Evolutionary conservation across 2,113 vertebrate species (phyloP).

Genomic region (Hemichromis elongatus): DNA sequence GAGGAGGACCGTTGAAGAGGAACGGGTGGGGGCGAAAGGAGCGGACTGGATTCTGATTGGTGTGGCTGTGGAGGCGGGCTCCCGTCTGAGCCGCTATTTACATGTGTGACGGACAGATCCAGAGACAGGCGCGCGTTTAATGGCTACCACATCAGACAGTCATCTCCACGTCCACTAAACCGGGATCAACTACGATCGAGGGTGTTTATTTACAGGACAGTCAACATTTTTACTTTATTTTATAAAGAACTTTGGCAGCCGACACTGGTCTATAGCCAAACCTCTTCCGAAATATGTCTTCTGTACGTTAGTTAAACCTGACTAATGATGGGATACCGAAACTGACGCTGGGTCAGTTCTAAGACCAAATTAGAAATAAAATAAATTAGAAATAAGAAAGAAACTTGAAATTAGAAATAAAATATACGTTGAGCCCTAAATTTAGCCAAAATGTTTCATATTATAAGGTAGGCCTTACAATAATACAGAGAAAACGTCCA

Average conservation of each 20-base stretch:
- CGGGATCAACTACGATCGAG: accelerated
- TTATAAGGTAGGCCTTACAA: not conserved
- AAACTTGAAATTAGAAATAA: not conserved
- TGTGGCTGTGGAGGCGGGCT: conserved; percentile 11
- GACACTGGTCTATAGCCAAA: not conserved
- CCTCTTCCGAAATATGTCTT: not conserved
- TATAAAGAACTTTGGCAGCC: too few relatives aligned
- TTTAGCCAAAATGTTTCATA: not conserved
- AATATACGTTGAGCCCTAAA: not conserved
- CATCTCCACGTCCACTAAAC: not conserved
- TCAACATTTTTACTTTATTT: too few relatives aligned
- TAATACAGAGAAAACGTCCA: too few relatives aligned
- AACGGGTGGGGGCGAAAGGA: not conserved
- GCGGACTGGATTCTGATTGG: conserved; percentile 23
- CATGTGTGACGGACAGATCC: not conserved
- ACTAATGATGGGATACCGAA: not conserved
- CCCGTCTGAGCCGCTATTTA: not conserved
- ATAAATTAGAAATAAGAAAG: not conserved
- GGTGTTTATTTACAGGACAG: not conserved
- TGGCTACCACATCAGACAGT: not conserved
- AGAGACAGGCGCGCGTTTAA: not conserved
- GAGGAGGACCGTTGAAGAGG: conserved; percentile 4
- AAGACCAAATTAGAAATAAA: not conserved
- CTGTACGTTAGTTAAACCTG: not conserved
- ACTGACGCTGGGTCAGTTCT: not conserved